phyloP scores from a whole-genome alignment of 2,113 vertebrate species.

The Phyllostomus hastatus region DNA sequence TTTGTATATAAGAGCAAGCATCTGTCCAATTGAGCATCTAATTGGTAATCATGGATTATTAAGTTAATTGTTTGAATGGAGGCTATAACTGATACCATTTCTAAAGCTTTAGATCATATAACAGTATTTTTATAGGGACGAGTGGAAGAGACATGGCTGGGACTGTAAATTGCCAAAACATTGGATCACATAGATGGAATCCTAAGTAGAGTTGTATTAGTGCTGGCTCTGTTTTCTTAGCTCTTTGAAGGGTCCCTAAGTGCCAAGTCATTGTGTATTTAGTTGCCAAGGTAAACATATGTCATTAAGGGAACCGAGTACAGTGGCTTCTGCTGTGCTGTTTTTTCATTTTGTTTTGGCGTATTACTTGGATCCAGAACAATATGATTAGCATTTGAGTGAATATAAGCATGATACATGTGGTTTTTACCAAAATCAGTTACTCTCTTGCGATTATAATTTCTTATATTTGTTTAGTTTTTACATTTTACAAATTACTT shows the following conservation, averaged over 20 bases:
- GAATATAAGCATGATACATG: neutral
- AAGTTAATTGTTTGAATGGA: constrained; percentile 71
- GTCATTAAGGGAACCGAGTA: constrained; percentile 28
- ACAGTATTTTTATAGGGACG: constrained; percentile 57
- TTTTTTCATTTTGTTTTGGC: neutral
- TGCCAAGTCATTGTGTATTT: constrained; percentile 15
- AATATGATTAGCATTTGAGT: neutral
- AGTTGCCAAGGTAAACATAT: constrained; percentile 48
- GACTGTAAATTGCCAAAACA: constrained; percentile 57
- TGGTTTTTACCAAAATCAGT: neutral
- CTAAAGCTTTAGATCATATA: constrained; percentile 58
- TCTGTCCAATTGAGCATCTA: constrained; percentile 64
- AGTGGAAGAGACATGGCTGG: constrained; percentile 21
- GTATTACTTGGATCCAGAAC: neutral
- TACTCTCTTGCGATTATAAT: neutral
- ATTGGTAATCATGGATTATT: constrained; percentile 71
- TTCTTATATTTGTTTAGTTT: neutral
- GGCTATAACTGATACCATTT: constrained; percentile 66
- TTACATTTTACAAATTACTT: constrained; percentile 18
- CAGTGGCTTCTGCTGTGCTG: neutral
- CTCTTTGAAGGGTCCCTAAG: neutral
- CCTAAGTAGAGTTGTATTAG: neutral
- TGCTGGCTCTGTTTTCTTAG: neutral
- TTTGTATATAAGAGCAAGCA: constrained; percentile 54
- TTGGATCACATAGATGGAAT: neutral